Conservation (phyloP, 2,888 invertebrate species). For the Philhelius pedissequus region DNA sequence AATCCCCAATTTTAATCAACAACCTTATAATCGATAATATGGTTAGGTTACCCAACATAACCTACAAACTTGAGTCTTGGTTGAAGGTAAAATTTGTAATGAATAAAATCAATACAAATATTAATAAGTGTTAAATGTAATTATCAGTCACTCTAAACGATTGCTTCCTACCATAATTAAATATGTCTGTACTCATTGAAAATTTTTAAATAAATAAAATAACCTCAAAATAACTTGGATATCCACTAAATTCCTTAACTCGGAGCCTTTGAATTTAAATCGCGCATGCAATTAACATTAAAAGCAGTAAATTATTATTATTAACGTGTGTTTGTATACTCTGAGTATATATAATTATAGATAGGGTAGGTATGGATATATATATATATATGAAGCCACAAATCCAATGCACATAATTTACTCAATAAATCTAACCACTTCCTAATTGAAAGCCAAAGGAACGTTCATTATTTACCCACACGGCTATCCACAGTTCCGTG, state of each 20-base stretch:
- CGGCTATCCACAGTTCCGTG: conserved; percentile 25
- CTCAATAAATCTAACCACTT: conserved; percentile 51
- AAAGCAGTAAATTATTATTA: background rate
- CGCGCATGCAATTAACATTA: background rate
- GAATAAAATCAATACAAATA: too few species aligned
- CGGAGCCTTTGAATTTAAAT: background rate
- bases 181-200: background rate
- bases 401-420: conserved; percentile 27
- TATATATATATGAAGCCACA: background rate
- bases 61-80: too few species aligned
- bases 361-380: background rate
- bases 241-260: background rate
- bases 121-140: too few species aligned
- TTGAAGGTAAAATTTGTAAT: too few species aligned
- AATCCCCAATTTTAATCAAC: too few species aligned
- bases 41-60: too few species aligned
- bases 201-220: background rate
- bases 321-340: background rate
- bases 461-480: conserved; percentile 22
- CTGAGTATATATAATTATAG: background rate
- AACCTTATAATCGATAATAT: too few species aligned
- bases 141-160: background rate
- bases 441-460: conserved; percentile 55
- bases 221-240: background rate
- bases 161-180: background rate